phyloP scores from a whole-genome alignment of 2,888 invertebrate species.

The Eristalis intricaria region DNA sequence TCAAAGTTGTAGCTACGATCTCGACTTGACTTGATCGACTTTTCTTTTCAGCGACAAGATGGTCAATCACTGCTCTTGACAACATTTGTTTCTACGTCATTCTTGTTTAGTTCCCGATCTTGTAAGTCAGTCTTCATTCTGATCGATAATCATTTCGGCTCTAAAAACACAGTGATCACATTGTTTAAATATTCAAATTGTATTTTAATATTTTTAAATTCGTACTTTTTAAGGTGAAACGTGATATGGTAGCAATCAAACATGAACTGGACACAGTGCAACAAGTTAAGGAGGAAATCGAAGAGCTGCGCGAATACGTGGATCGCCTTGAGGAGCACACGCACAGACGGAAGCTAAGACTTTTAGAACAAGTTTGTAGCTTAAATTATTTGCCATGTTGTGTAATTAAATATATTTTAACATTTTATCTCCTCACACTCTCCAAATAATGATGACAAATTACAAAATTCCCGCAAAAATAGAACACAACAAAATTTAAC shows the following conservation, averaged over 20 bases:
- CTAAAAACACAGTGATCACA: not conserved
- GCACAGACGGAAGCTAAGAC: conserved; percentile 92
- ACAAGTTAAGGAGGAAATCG: conserved; percentile 97
- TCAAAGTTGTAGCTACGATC: too few relatives aligned
- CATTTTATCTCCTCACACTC: conserved; percentile 71
- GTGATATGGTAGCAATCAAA: conserved; percentile 97
- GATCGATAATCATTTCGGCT: too few relatives aligned
- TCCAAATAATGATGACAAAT: conserved; percentile 39
- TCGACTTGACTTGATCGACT: too few relatives aligned
- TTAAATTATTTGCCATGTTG: conserved; percentile 82
- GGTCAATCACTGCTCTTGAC: too few relatives aligned
- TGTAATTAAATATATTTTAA: conserved; percentile 78
- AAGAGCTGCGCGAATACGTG: conserved; percentile 95
- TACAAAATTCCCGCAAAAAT: conserved; percentile 34
- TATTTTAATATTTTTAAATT: not conserved
- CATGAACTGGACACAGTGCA: conserved; percentile 96
- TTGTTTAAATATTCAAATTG: not conserved
- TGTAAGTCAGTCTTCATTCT: too few relatives aligned
- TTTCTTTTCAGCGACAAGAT: too few relatives aligned
- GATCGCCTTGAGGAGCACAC: conserved; percentile 95
- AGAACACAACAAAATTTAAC: conserved; percentile 54
- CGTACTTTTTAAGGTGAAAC: conserved; percentile 85
- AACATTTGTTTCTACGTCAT: too few relatives aligned
- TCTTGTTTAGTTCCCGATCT: too few relatives aligned
- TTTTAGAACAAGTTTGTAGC: conserved; percentile 92